phyloP scores from a whole-genome alignment of 2,113 vertebrate species.

The Edolisoma coerulescens region DNA sequence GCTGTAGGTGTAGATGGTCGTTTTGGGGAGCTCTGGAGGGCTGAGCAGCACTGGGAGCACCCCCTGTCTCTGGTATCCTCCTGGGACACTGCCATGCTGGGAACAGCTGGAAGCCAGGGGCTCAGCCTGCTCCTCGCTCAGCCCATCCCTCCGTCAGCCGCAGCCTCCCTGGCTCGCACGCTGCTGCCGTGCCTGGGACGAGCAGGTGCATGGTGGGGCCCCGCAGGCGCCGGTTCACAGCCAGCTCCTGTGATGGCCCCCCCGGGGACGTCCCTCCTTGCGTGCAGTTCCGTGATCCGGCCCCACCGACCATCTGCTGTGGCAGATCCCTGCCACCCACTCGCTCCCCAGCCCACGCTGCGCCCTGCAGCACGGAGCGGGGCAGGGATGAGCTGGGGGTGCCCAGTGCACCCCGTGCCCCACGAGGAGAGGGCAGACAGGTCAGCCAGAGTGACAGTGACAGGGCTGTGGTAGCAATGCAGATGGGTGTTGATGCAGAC shows the following conservation, averaged over 20 bases:
- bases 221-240: not conserved
- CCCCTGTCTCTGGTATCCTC: not conserved
- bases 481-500: not conserved
- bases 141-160: not conserved
- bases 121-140: rapidly evolving
- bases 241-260: not conserved
- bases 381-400: not conserved
- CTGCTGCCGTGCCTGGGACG: not conserved
- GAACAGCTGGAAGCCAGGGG: not conserved
- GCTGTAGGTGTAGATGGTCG: not conserved
- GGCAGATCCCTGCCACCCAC: not conserved
- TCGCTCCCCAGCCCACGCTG: not conserved
- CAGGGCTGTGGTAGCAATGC: not conserved
- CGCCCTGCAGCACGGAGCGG: rapidly evolving
- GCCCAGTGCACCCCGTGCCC: not conserved
- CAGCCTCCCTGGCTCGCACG: rapidly evolving
- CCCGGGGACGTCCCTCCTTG: not conserved
- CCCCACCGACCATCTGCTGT: not conserved
- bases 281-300: rapidly evolving
- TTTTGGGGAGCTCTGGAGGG: not conserved
- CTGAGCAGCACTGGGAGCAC: not conserved
- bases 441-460: not conserved
- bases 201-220: not conserved
- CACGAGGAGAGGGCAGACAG: rapidly evolving
- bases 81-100: rapidly evolving